Evolutionary conservation across 2,113 vertebrate species (phyloP), one percentile per base, ranked within the genome.

Genomic region (Coptodon bakossiorum): DNA sequence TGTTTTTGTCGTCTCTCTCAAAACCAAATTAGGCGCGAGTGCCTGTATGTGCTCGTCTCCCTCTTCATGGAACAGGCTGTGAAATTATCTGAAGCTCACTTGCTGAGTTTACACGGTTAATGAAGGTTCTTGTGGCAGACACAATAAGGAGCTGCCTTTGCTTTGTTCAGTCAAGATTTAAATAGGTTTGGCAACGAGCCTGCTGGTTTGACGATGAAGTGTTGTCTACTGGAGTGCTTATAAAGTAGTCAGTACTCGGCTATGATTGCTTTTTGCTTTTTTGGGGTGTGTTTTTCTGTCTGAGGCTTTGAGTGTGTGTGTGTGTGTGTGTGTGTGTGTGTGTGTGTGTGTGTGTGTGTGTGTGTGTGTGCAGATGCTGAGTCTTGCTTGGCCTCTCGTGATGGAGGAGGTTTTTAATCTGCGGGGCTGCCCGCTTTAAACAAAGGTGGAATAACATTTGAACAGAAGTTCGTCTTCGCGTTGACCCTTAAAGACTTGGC

Each of bases 161-260:
- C 81, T 93, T 91, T 93, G 88, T 93, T 91, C 89, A 91, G 91
- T 88, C 73, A 84, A 88, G 93, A 94, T 91, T 93, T 92, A 93
- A 95, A 93, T 88, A 90, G 85, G 85, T 89, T 88, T 94, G 94
- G 91, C 93, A 89, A 80, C 2, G 27, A 59, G 92, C 90, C 94
- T 27, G 90, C 84, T 89, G 79, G 73, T 94, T 91, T 79, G 88
- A 93, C 34, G 31, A 85, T 88, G 29, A 82, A 84, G 90, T 86
- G 87, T 90, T 89, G 91, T 88, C 86, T 90, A 78, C 90, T 83
- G 76, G 87, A 90, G 27, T 24, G 80, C 54, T 68, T 83, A 83
- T 84, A 81, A 91, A 92, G 82, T 17, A 36, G 54, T 81, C 87
- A 34, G 73, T 0, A 80, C 81, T 83, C 9, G 5, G 71, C 85